Evolutionary conservation across 2,888 invertebrate species (phyloP), one percentile per base, ranked within the genome.

Genomic region (Anaspis maculata): DNA sequence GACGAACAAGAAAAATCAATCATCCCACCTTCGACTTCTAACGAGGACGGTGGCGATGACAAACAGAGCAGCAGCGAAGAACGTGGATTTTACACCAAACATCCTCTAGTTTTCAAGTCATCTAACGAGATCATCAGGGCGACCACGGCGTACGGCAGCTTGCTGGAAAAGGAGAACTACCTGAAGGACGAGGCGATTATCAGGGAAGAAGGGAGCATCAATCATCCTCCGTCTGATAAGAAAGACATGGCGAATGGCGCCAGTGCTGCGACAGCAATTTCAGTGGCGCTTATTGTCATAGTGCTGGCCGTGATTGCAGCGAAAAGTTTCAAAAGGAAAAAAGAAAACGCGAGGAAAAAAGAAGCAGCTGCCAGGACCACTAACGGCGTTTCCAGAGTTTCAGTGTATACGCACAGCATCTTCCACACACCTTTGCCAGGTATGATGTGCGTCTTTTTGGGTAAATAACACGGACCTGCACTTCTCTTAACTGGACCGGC

Each of bases 371-470:
- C n/a, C n/a, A n/a, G n/a, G n/a, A n/a, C n/a, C n/a, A n/a, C n/a
- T n/a, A n/a, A n/a, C 27, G 64, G 65, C 42, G 66, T 61, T 1
- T 68, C 69, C 2, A 68, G 71, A n/a, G 71, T 54, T 14, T 44
- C 54, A 10, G 48, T 71, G 1, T 72, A 72, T 42, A 68, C 71
- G 1, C 66, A 72, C 37, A 74, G 71, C 46, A 72, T 73, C 30
- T 73, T 74, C 37, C 72, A 74, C 45, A 69, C 72, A 13, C 73
- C 73, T 3, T 55, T 74, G 38, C 73, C 74, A 57, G 74, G 74
- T 74, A 59, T n/a, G n/a, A n/a, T n/a, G n/a, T n/a, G n/a, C n/a
- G n/a, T n/a, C n/a, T n/a, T n/a, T n/a, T n/a, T n/a, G n/a, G n/a
- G n/a, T n/a, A n/a, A n/a, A n/a, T n/a, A n/a, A n/a, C n/a, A n/a